Percentiles rank a stretch among this genome's conserved stretches.
Evolutionary conservation across 37 sponge, comb jelly and placozoan species (phyloP).

Genomic region (Spongilla lacustris): DNA sequence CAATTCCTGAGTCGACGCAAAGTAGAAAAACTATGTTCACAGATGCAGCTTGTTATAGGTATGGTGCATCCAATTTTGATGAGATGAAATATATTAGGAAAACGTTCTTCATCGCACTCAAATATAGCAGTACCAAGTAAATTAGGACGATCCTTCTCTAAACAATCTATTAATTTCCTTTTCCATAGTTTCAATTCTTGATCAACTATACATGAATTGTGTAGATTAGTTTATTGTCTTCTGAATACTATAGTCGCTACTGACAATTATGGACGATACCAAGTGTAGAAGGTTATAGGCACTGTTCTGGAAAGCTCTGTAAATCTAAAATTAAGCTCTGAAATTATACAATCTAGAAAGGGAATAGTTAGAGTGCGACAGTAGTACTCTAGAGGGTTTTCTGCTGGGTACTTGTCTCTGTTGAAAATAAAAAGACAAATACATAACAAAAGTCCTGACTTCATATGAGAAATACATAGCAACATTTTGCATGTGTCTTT

Average conservation of each 20-base stretch:
- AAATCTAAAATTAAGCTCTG: neutral
- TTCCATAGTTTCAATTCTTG: neutral
- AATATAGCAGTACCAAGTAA: neutral
- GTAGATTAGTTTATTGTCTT: neutral
- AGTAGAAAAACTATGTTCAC: neutral
- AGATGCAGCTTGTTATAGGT: neutral
- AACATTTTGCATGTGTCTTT: neutral
- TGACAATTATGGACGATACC: neutral
- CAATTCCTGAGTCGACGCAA: slow-evolving; percentile 1
- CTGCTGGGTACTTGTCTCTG: neutral
- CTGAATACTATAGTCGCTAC: neutral
- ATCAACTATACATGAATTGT: neutral
- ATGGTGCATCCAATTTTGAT: slow-evolving; percentile 1
- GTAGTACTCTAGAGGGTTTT: neutral
- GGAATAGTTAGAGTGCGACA: neutral
- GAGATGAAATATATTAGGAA: neutral
- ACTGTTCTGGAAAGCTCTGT: neutral
- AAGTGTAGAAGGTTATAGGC: neutral
- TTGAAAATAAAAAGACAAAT: slow-evolving; percentile 1
- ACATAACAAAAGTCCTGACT: neutral
- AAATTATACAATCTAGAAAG: neutral
- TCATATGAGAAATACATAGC: neutral
- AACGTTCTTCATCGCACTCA: neutral
- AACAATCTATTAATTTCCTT: neutral
- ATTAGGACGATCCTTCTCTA: neutral